Percentiles rank a stretch among this genome's conserved stretches.
These are phyloP conservation scores for Azemiops feae DNA, from an alignment of 2,113 vertebrate genomes.

Conservation along the genomic window DNA sequence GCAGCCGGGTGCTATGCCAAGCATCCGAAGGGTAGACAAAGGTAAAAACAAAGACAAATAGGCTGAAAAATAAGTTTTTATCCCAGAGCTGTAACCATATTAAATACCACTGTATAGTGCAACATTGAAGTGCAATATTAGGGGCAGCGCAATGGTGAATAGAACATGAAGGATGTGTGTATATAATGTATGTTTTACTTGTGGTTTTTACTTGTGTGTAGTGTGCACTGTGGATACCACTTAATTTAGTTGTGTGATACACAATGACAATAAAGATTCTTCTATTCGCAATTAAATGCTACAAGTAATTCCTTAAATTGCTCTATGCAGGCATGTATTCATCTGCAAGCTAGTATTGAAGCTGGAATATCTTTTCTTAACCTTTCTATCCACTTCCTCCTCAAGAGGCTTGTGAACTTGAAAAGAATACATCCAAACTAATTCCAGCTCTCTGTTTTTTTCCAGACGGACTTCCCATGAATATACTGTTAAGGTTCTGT, in stretches of 20 bases:
- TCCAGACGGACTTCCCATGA: constrained; percentile 57
- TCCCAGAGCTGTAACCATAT: too few species aligned
- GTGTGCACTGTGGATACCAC: too few species aligned
- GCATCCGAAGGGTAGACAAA: not conserved
- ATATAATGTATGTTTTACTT: too few species aligned
- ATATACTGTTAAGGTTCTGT: constrained; percentile 55
- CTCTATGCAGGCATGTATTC: not conserved
- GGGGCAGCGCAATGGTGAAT: too few species aligned
- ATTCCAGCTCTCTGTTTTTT: constrained; percentile 20
- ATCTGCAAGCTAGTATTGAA: not conserved
- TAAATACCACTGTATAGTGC: too few species aligned
- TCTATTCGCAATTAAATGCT: not conserved
- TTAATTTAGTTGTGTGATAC: too few species aligned
- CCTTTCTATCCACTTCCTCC: not conserved
- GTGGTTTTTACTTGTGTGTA: too few species aligned
- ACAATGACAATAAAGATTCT: too few species aligned
- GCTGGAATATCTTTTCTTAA: not conserved
- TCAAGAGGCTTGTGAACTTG: not conserved
- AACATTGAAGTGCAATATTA: too few species aligned
- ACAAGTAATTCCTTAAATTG: not conserved
- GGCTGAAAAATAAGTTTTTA: too few species aligned
- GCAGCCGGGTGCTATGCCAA: not conserved
- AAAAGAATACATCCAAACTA: not conserved
- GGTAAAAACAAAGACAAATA: too few species aligned
- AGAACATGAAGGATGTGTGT: too few species aligned